A percentile compares a stretch with the other conserved stretches of the same genome.
These are phyloP conservation scores for Psettodes erumei DNA, from an alignment of 2,113 vertebrate species.

Conservation along the genomic window DNA sequence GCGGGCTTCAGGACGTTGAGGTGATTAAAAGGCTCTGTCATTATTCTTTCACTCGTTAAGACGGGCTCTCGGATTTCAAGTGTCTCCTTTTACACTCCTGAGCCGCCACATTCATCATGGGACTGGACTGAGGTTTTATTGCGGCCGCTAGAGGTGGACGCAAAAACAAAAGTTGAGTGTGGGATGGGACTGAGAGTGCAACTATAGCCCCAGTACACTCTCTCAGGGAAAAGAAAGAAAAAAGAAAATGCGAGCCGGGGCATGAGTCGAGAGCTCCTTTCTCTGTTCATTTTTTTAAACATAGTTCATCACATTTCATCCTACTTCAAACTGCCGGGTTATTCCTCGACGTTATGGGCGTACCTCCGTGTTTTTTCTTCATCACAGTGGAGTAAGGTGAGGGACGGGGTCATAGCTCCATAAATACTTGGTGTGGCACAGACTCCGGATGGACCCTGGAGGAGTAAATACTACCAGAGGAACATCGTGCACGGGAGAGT, in stretches of 20 bases:
- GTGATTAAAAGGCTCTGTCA: slow-evolving; percentile 82
- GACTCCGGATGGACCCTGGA: slow-evolving; percentile 69
- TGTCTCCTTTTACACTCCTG: slow-evolving; percentile 97
- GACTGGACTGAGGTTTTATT: slow-evolving; percentile 86
- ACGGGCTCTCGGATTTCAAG: slow-evolving; percentile 95
- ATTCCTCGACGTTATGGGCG: slow-evolving; percentile 70
- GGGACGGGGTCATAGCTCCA: slow-evolving; percentile 71
- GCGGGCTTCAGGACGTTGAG: slow-evolving; percentile 68
- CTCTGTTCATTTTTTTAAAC: slow-evolving; percentile 44
- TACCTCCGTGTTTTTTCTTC: slow-evolving; percentile 63
- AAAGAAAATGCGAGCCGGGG: slow-evolving; percentile 51
- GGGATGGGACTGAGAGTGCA: slow-evolving; percentile 81
- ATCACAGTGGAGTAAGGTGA: slow-evolving; percentile 74
- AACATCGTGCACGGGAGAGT: slow-evolving; percentile 41
- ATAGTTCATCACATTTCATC: slow-evolving; percentile 59
- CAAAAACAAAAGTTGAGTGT: slow-evolving; percentile 79
- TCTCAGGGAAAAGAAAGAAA: not conserved
- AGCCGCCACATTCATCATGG: slow-evolving; percentile 93
- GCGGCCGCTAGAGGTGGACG: slow-evolving; percentile 88
- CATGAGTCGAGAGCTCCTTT: slow-evolving; percentile 53
- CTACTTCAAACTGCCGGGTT: slow-evolving; percentile 54
- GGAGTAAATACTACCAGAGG: slow-evolving; percentile 53
- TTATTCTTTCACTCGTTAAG: slow-evolving; percentile 81
- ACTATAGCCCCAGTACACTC: slow-evolving; percentile 59
- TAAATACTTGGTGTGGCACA: slow-evolving; percentile 66